Conservation (phyloP, 2,113 vertebrate genomes). For the Acanthochromis polyacanthus region DNA sequence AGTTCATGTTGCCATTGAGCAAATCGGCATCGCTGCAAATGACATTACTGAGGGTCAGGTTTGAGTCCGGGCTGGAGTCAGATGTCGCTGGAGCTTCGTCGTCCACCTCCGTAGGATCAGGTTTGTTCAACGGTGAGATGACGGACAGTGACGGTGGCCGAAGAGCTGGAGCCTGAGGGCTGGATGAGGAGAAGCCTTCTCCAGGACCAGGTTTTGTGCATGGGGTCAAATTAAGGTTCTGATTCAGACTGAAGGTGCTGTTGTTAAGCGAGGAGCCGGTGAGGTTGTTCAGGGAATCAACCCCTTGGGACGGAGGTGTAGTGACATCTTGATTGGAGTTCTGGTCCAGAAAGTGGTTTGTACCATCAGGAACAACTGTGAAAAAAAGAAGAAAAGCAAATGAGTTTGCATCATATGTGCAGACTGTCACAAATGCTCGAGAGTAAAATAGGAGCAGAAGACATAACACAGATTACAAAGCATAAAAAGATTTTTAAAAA, state of each 20-base stretch:
- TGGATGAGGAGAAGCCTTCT: constrained; percentile 38
- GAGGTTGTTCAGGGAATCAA: constrained; percentile 72
- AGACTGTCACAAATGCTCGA: neutral
- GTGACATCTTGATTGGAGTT: constrained; percentile 65
- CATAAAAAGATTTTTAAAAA: neutral
- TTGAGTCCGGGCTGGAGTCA: constrained; percentile 77
- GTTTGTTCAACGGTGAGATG: constrained; percentile 71
- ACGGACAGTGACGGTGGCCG: constrained; percentile 73
- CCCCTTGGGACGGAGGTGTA: constrained; percentile 29
- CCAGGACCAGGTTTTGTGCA: constrained; percentile 33
- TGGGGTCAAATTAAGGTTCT: constrained; percentile 79
- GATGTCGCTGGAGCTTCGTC: constrained; percentile 73
- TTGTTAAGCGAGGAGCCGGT: constrained; percentile 24
- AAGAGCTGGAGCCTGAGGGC: constrained; percentile 62
- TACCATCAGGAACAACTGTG: constrained; percentile 76
- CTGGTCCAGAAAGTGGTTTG: constrained; percentile 64
- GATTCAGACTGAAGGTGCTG: constrained; percentile 60
- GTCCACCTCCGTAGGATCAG: constrained; percentile 73
- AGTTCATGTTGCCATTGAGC: constrained; percentile 76
- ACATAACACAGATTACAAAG: neutral
- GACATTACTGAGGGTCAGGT: constrained; percentile 45
- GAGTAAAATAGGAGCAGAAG: neutral
- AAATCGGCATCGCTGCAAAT: constrained; percentile 64
- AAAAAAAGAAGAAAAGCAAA: neutral
- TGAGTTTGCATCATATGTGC: neutral